Conservation (phyloP, 2,888 invertebrate species). For the Pelosia muscerda region DNA sequence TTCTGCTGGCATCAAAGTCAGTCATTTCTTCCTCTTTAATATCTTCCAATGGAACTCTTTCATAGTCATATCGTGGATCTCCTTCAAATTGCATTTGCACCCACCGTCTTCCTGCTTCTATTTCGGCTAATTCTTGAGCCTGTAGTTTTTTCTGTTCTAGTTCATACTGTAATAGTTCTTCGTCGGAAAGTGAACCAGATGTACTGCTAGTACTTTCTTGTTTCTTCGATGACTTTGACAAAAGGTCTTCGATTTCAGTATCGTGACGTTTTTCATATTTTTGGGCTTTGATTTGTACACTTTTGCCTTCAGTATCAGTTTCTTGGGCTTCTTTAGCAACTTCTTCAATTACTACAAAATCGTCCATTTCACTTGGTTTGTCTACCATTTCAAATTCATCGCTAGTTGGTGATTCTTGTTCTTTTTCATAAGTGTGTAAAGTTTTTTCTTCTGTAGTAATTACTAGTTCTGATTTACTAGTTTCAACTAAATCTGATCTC, state of each 20-base stretch:
- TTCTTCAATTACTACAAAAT: constrained; percentile 95
- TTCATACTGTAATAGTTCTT: constrained; percentile 89
- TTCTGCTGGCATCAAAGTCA: constrained; percentile 93
- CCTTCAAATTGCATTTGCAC: constrained; percentile 96
- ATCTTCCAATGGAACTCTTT: constrained; percentile 94
- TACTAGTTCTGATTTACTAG: constrained; percentile 86
- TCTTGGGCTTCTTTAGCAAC: constrained; percentile 95
- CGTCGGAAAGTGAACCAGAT: constrained; percentile 86
- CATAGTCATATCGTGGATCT: constrained; percentile 92
- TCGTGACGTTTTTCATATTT: constrained; percentile 88
- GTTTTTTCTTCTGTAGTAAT: constrained; percentile 88
- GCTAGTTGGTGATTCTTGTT: constrained; percentile 91
- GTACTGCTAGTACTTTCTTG: constrained; percentile 87
- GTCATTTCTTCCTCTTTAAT: constrained; percentile 97
- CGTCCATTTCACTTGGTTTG: constrained; percentile 94
- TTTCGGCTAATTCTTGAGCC: constrained; percentile 84
- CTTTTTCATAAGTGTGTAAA: constrained; percentile 83
- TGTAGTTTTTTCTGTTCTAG: constrained; percentile 88
- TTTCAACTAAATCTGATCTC: constrained; percentile 82
- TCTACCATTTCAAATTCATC: constrained; percentile 96
- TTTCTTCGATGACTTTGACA: constrained; percentile 90
- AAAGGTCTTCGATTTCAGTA: constrained; percentile 90
- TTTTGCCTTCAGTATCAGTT: constrained; percentile 93
- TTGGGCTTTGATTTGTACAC: constrained; percentile 88
- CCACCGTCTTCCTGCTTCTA: constrained; percentile 94